phyloP scores from a whole-genome alignment of 2,888 invertebrate genomes.

The Megalurothrips usitatus region DNA sequence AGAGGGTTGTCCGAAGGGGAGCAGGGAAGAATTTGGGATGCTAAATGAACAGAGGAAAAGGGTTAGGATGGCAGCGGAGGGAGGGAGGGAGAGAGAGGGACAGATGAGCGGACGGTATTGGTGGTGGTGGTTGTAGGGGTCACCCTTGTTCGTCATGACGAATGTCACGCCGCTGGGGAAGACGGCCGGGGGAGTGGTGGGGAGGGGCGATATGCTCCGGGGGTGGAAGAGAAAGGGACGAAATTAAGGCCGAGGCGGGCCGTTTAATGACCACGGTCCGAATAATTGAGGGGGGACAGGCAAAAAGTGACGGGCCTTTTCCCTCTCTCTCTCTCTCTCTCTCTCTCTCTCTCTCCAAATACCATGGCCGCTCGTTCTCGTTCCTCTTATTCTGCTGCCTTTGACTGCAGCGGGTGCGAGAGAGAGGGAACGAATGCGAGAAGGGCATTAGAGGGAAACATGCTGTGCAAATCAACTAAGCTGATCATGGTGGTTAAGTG shows the following conservation, averaged over 20 bases:
- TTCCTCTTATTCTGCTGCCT: too few relatives aligned
- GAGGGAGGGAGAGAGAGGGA: neutral
- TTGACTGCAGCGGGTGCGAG: too few relatives aligned
- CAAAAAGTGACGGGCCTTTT: neutral
- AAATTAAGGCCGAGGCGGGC: neutral
- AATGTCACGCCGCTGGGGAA: neutral
- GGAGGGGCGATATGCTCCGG: neutral
- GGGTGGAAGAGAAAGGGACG: neutral
- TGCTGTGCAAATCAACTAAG: slow-evolving; percentile 2
- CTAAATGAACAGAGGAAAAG: neutral
- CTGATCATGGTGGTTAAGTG: neutral
- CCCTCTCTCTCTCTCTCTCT: neutral
- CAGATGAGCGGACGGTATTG: too few relatives aligned
- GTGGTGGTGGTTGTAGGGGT: neutral
- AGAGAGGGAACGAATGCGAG: too few relatives aligned
- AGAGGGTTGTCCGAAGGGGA: too few relatives aligned
- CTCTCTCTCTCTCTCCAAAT: neutral
- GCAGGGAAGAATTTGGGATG: neutral
- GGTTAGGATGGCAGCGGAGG: neutral
- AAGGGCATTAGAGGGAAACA: neutral
- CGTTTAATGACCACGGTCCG: neutral
- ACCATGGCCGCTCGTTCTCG: too few relatives aligned
- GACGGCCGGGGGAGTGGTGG: neutral
- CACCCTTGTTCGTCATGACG: slow-evolving; percentile 1
- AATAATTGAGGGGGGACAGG: slow-evolving; percentile 6